Evolutionary conservation across 2,797 vertebrate genomes (phyloP).

Genomic region (Chloroceryle amazona): DNA sequence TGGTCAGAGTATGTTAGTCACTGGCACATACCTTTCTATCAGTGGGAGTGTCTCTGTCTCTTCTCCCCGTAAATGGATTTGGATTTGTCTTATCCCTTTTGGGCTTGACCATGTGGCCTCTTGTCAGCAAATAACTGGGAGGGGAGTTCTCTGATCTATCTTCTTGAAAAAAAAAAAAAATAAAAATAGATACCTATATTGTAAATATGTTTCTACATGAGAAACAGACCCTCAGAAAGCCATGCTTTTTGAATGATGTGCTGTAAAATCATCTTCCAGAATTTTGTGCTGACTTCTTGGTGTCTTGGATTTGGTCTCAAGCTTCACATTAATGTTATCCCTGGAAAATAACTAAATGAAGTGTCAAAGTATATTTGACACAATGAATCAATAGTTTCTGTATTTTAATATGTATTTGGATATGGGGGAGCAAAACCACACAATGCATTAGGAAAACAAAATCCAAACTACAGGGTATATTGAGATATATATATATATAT

Average conservation of each 20-base stretch:
- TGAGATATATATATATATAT: background rate
- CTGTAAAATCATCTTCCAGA: background rate
- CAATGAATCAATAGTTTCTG: background rate
- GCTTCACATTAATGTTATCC: background rate
- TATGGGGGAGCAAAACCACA: background rate
- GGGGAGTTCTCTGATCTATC: background rate
- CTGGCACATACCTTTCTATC: slow-evolving; percentile 42
- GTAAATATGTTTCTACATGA: background rate
- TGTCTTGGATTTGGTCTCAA: background rate
- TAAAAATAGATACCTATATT: background rate
- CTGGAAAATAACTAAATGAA: background rate
- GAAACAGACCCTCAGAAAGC: background rate
- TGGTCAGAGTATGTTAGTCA: slow-evolving; percentile 36
- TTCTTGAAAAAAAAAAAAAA: background rate
- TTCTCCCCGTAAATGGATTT: slow-evolving; percentile 13
- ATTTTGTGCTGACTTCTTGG: background rate
- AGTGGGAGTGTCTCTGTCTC: slow-evolving; percentile 5
- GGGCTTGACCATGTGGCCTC: background rate
- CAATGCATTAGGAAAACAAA: background rate
- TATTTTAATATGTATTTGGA: background rate
- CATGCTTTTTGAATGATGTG: accelerated
- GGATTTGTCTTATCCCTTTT: slow-evolving; percentile 20
- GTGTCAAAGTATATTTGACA: background rate
- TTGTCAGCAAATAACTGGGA: background rate
- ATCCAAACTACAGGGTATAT: background rate